Evolutionary conservation across 2,797 vertebrate genomes (phyloP), one percentile per base, ranked within the genome.

Genomic region (Myripristis murdjan): DNA sequence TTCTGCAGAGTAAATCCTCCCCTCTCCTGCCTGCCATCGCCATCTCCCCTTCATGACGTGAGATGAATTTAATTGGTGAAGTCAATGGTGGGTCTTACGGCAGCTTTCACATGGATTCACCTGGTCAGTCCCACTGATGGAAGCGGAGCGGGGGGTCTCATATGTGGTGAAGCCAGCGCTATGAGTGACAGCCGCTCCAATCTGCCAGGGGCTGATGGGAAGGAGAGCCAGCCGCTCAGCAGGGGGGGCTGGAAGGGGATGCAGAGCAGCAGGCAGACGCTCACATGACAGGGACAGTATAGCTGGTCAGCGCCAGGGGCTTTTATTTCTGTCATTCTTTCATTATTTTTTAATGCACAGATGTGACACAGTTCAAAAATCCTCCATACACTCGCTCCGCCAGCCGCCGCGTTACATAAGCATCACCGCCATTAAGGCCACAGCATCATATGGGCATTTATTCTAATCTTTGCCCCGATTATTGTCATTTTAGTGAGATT

Each of bases 231-330:
- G 3, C 35, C 23, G 23, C 31, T 20, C 37, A 28, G 60, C 54
- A 59, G n/a, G 70, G 56, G 39, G 51, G 22, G 31, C 47, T 58
- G 44, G 64, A 28, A 73, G 28, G 37, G 2, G 52, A 67, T 37
- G 63, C 10, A 10, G 10, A 35, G 5, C 59, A 28, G 39, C 49
- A n/a, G n/a, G n/a, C 2, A 5, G 46, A 41, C 28, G 15, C 44
- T 14, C 18, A 62, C 16, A 48, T 12, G 3, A 24, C 35, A 33
- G n/a, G 24, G 16, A 15, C 16, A 53, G 24, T n/a, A 31, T 9
- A 6, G 20, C 20, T 22, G 12, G 12, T 15, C 35, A 8, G 0
- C 8, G 1, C 33, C 33, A 6, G 7, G 33, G 1, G 33, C 33
- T 35, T 10, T 35, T 35, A 35, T 35, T 31, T 31, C 33, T 22